Evolutionary conservation across 2,113 vertebrate genomes (phyloP), one percentile per base, ranked within the genome.

Genomic region (Melanocharis versteri): DNA sequence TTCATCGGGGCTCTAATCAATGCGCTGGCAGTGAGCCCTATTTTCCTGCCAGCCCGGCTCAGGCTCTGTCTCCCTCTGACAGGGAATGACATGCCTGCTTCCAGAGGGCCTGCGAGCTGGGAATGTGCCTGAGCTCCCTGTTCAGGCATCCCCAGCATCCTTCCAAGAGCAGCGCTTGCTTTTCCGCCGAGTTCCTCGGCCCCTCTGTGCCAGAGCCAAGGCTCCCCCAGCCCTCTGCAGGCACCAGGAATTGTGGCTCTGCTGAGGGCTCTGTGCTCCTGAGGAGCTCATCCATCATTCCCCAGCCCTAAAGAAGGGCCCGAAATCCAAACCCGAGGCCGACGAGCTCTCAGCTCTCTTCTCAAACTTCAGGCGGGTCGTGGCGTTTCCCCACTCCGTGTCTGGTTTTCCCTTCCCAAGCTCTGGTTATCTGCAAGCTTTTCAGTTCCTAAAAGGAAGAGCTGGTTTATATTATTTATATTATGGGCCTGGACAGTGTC

Each of bases 1-100:
- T 90, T 95, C 90, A 87, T 94, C 70, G 89, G 89, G 82, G 69
- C 77, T 75, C 83, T 90, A 92, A 91, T 96, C 96, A 95, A 82
- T 24, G 23, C 24, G 93, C 90, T 95, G 92, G 94, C 95, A 93
- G 45, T 0, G 6, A 89, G 88, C 77, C n/a, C 14, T 10, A 5
- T 60, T 76, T 51, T 28, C 92, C 92, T 95, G 96, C 94, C 96
- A 92, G 89, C 39, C 85, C 89, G 88, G 48, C 85, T 95, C 85
- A 57, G 82, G 61, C 54, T 83, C 40, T 86, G 85, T 89, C 51
- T 84, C 69, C 37, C 9, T 64, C 72, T 89, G 89, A 95, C 57
- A 94, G 84, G 72, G 50, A 71, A 53, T 83, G 85, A 78, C 96
- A 65, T 60, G 42, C 50, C 93, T 89, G 90, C 81, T 53, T 48